Base-by-base conservation (phyloP, 1,140 invertebrate species). In the Drosophila equinoxialis region DNA sequence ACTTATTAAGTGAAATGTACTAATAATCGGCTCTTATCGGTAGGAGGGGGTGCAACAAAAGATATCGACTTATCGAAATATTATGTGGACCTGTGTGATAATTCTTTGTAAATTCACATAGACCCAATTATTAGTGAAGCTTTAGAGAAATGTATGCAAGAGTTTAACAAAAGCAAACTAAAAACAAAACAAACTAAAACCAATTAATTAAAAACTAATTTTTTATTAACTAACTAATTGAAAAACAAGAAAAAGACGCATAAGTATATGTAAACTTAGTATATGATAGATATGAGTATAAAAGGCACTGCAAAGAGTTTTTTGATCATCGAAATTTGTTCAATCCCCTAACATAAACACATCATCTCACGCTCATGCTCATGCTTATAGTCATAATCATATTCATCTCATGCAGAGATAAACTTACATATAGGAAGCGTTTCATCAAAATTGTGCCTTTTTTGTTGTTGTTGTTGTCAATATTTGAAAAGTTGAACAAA, bases 361-460 rank as follows among this genome's bases (percentile, higher is more conserved):
- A 26, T 26, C 4, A 26, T 26, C 23, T 26, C 23, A 65, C 11
- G 8, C 0, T 10, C 37, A 39, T 3, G 10, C 37, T 39, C 48
- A 71, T 23, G 35, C 39, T 17, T 20, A 71, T 62, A 11, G 8
- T 20, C 45, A 51, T 23, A 23, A 23, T 3, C 17, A 51, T 23
- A 20, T 51, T 10, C 45, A 51, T 51, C 30, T 6, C 30, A 30
- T 30, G 30, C 30, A 23, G 7, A 51, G 2, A 13, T 13, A 13
- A 74, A 17, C 63, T 33, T 63, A 81, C 45, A 67, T 77, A 84
- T 84, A 62, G 82, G 79, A 86, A 87, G 83, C 84, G 85, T 87
- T 89, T 87, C 84, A 87, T 87, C 83, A 87, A 83, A 85, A 87
- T 87, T 85, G 83, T 87, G 83, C 83, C 83, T 87, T 87, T 87